These are phyloP conservation scores for Mesembrinibis cayennensis DNA, from an alignment of 2,113 vertebrate species.

Conservation along the genomic window DNA sequence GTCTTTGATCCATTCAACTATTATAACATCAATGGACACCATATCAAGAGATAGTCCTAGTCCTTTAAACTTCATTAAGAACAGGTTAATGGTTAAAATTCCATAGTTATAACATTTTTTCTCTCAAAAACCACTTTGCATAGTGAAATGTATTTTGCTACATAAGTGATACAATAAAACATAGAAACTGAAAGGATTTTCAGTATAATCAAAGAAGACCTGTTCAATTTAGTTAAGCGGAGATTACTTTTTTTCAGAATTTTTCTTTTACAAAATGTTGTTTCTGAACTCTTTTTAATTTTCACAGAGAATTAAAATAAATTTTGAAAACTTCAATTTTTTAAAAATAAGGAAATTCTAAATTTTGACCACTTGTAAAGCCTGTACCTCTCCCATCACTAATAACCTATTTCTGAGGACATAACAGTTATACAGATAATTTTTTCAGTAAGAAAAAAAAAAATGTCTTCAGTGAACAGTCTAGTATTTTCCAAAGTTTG, in stretches of 20 bases:
- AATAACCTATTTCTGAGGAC: not conserved
- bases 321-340: accelerated
- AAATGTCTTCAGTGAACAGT: not conserved
- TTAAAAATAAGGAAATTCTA: not conserved
- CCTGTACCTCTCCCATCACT: not conserved
- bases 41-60: not conserved
- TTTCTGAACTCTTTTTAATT: not conserved
- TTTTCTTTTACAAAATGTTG: not conserved
- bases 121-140: not conserved
- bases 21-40: not conserved
- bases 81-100: not conserved
- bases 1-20: not conserved
- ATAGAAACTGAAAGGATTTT: not conserved
- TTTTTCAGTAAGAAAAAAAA: not conserved
- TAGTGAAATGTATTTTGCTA: not conserved
- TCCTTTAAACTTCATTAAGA: not conserved
- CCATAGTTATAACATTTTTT: not conserved
- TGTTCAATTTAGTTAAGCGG: accelerated
- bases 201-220: not conserved
- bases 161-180: not conserved
- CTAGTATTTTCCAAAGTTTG: not conserved
- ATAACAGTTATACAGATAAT: not conserved
- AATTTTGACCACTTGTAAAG: not conserved
- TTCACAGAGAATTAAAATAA: not conserved
- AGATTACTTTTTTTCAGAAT: not conserved